These are phyloP conservation scores for Zapornia atra DNA, from an alignment of 2,113 vertebrate genomes.

Conservation along the genomic window DNA sequence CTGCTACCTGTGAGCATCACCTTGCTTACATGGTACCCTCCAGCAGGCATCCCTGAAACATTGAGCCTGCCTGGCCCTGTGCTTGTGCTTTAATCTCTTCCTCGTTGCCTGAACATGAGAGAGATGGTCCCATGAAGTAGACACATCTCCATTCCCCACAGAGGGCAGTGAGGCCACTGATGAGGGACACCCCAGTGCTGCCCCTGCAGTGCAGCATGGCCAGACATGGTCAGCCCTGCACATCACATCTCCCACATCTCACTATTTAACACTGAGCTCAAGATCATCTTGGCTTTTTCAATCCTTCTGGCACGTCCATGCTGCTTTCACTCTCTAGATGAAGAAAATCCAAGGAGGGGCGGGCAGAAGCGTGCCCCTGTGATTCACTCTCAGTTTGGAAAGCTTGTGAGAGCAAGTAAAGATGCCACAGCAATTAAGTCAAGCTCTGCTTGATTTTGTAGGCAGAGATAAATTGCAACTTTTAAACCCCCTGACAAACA, in stretches of 20 bases:
- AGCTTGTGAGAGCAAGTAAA: neutral
- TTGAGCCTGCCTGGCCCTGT: neutral
- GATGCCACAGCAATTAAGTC: neutral
- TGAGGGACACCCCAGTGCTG: neutral
- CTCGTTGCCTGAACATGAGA: neutral
- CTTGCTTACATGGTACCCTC: neutral
- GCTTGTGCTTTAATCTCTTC: neutral
- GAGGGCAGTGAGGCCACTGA: neutral
- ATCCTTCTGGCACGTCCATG: neutral
- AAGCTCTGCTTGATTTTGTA: neutral
- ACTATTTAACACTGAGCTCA: neutral
- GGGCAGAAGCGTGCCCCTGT: neutral
- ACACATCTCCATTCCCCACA: neutral
- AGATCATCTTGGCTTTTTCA: neutral
- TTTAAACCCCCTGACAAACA: neutral
- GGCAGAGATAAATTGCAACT: neutral
- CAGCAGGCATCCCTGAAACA: accelerated
- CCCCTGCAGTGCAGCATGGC: neutral
- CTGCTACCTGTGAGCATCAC: neutral
- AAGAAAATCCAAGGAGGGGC: neutral
- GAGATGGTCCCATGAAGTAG: accelerated
- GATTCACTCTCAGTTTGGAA: neutral
- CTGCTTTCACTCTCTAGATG: neutral
- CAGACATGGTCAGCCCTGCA: neutral
- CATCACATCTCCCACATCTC: neutral